Evolutionary conservation across 1,140 invertebrate species (phyloP), one percentile per base, ranked within the genome.

Genomic region (Lepidurus apus): DNA sequence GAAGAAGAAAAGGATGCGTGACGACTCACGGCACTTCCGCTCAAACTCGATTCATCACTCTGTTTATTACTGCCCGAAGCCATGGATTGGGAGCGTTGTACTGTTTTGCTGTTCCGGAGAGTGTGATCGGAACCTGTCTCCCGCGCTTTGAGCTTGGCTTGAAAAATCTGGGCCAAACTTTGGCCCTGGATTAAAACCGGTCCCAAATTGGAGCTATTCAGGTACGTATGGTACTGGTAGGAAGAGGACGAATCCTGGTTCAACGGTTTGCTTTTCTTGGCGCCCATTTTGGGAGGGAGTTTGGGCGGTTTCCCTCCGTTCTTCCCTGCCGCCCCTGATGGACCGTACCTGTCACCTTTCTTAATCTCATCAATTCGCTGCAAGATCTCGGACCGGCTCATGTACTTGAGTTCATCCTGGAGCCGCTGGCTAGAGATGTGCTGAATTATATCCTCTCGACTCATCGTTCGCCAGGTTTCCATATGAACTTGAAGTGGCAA

Each of bases 401-500:
- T 73, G 53, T 82, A n/a, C 45, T 81, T 76, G 42, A 81, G 76
- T 53, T 81, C 80, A n/a, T 65, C 76, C 11, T 77, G 75, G 17
- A 82, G 74, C 11, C 81, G 75, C 10, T 79, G 43, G 44, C 80
- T 82, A 42, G 74, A 77, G 9, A 82, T 80, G 26, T 78, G 77
- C 13, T 80, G 17, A 17, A 82, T 76, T 10, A 82, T 77, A 26
- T 82, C 78, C 8, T 82, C 79, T 42, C 79, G 80, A 13, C 77
- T 76, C 82, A 82, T 83, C 24, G 77, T 78, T 11, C 78, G 73
- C 80, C 80, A 82, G 10, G 80, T 78, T n/a, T 80, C 79, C 80
- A 81, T 81, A 21, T 73, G 74, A 17, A 82, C 78, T 21, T 77
- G 26, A 43, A 80, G 80, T 5, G 83, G 83, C 47, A 84, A 82